These are phyloP conservation scores for Ctenomys sociabilis DNA, from an alignment of 2,113 vertebrate genomes.

Conservation along the genomic window DNA sequence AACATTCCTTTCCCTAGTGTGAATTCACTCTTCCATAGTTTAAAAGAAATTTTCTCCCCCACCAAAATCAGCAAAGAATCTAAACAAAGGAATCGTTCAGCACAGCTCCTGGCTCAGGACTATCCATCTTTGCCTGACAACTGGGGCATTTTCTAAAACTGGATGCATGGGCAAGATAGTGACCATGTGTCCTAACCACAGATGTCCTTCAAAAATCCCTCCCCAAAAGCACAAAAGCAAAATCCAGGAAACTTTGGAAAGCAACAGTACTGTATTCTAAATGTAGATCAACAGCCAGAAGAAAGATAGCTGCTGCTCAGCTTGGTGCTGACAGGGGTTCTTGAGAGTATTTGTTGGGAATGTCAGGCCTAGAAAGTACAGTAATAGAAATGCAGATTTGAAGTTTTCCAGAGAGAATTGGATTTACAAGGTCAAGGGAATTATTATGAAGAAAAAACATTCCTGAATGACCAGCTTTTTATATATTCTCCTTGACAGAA, in stretches of 20 bases:
- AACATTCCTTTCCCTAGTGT: background rate
- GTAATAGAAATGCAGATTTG: background rate
- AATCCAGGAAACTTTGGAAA: background rate
- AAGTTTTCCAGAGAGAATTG: background rate
- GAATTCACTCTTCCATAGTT: background rate
- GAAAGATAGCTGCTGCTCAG: background rate
- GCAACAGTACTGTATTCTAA: background rate
- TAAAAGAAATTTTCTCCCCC: background rate
- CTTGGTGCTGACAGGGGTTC: background rate
- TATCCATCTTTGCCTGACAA: background rate
- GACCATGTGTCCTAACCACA: background rate
- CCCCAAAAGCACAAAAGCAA: background rate
- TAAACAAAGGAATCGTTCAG: background rate
- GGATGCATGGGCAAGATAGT: background rate
- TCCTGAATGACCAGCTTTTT: background rate
- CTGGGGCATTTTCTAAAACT: background rate
- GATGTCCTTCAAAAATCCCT: background rate
- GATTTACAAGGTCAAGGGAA: background rate
- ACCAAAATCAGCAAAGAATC: background rate
- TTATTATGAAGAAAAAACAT: background rate
- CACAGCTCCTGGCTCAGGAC: background rate
- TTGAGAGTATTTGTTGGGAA: constrained; percentile 2
- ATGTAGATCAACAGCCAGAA: background rate
- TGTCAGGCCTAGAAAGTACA: background rate
- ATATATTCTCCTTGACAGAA: background rate